Percentiles rank a stretch among this genome's conserved stretches.
These are phyloP conservation scores for Canis aureus DNA, from an alignment of 2,113 vertebrate species.

Conservation along the genomic window DNA sequence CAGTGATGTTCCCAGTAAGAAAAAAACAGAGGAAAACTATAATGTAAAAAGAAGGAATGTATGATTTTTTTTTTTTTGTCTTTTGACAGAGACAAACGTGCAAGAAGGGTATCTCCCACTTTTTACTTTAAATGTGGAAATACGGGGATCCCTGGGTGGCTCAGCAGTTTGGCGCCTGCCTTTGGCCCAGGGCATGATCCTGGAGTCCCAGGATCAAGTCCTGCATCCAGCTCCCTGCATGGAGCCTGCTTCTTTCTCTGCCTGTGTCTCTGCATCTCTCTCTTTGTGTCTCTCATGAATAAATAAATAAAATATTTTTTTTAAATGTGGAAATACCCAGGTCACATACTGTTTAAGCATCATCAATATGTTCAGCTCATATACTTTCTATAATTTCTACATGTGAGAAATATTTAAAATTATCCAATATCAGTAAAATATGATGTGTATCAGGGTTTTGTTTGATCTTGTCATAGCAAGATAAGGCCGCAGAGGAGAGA, in stretches of 20 bases:
- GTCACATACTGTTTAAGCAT: too few relatives aligned
- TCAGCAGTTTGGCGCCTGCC: too few relatives aligned
- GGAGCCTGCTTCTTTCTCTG: too few relatives aligned
- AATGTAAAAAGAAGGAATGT: constrained; percentile 66
- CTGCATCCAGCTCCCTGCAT: too few relatives aligned
- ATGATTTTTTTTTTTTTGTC: constrained; percentile 66
- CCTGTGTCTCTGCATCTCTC: too few relatives aligned
- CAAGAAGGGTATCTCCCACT: constrained; percentile 57
- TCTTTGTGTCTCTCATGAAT: too few relatives aligned
- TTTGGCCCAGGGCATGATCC: too few relatives aligned
- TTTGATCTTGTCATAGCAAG: not conserved
- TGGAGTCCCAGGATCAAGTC: too few relatives aligned
- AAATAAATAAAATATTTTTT: too few relatives aligned
- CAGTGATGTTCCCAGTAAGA: constrained; percentile 43
- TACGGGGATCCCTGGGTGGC: not conserved
- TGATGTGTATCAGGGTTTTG: not conserved
- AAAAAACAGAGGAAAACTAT: constrained; percentile 70
- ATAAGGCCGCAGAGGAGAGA: not conserved
- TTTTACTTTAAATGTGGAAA: constrained; percentile 65
- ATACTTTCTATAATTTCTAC: constrained; percentile 70
- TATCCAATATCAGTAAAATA: constrained; percentile 51
- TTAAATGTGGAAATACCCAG: constrained; percentile 53
- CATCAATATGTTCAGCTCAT: constrained; percentile 31
- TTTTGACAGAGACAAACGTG: constrained; percentile 77
- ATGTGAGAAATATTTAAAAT: constrained; percentile 56